Evolutionary conservation across 1,140 invertebrate genomes (phyloP).

Genomic region (Sinonovacula constricta): DNA sequence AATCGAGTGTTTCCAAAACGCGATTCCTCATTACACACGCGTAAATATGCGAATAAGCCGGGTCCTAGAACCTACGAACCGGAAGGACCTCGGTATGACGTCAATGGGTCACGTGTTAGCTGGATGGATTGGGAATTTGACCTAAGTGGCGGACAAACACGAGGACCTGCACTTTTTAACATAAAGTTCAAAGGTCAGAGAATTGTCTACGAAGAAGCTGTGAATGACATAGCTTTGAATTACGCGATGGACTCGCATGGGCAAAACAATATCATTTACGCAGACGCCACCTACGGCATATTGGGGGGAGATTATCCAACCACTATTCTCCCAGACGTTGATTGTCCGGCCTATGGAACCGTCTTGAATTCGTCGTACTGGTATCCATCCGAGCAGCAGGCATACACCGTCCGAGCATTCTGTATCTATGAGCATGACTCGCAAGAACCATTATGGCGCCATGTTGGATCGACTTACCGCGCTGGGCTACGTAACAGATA

Average conservation of each 20-base stretch:
- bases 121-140: constrained; percentile 52
- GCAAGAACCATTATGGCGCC: constrained; percentile 29
- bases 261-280: constrained; percentile 49
- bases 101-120: constrained; percentile 29
- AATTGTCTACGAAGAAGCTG: constrained; percentile 61
- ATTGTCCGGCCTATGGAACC: constrained; percentile 39
- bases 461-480: constrained; percentile 7
- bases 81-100: constrained; percentile 21
- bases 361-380: constrained; percentile 39
- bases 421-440: constrained; percentile 44
- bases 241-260: constrained; percentile 41
- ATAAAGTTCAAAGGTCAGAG: constrained; percentile 47
- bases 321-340: constrained; percentile 26
- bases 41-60: constrained; percentile 27
- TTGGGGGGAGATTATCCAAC: constrained; percentile 28
- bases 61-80: constrained; percentile 39
- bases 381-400: constrained; percentile 14
- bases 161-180: constrained; percentile 43
- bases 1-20: constrained; percentile 37
- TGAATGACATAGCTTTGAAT: constrained; percentile 57
- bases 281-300: constrained; percentile 42
- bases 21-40: constrained; percentile 7
- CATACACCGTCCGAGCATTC: constrained; percentile 23
- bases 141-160: constrained; percentile 36
- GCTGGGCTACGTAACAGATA: constrained; percentile 41